Evolutionary conservation across 2,797 vertebrate genomes (phyloP).

Genomic region (Telmatherina bonti): DNA sequence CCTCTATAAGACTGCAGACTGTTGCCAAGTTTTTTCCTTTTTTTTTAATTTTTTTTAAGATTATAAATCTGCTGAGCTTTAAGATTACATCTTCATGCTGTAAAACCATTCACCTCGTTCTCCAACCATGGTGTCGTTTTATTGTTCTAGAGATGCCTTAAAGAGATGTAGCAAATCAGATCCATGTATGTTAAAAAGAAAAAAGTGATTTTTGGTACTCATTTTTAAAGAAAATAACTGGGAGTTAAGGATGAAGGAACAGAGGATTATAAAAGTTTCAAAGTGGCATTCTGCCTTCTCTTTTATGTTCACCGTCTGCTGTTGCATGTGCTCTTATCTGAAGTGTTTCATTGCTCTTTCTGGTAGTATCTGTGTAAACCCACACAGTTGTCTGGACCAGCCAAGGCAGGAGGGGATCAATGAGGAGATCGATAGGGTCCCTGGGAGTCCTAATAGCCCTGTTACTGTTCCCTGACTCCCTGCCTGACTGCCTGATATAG

Average conservation of each 20-base stretch:
- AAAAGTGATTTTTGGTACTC: slow-evolving; percentile 5
- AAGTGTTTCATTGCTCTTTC: slow-evolving; percentile 58
- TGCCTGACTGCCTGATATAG: slow-evolving; percentile 70
- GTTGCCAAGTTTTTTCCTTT: slow-evolving; percentile 26
- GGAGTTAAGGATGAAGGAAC: background rate
- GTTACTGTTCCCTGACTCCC: slow-evolving; percentile 80
- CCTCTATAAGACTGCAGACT: slow-evolving; percentile 37
- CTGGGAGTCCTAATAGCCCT: slow-evolving; percentile 80
- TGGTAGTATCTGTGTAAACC: slow-evolving; percentile 65
- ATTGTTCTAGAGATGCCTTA: slow-evolving; percentile 16
- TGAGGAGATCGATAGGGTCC: slow-evolving; percentile 80
- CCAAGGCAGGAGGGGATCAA: slow-evolving; percentile 77
- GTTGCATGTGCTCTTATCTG: slow-evolving; percentile 51
- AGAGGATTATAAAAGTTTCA: slow-evolving; percentile 24
- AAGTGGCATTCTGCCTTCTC: slow-evolving; percentile 34
- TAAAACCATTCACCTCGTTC: slow-evolving; percentile 32
- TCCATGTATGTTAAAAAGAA: slow-evolving; percentile 11
- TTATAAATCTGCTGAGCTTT: slow-evolving; percentile 61
- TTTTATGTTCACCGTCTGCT: slow-evolving; percentile 27
- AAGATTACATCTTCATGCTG: slow-evolving; percentile 50
- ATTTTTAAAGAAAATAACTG: background rate
- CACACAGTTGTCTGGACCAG: slow-evolving; percentile 65
- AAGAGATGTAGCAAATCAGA: slow-evolving; percentile 22
- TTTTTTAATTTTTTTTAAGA: slow-evolving; percentile 42
- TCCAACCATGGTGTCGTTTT: slow-evolving; percentile 26